A percentile compares a stretch with the other conserved stretches of the same genome.
Evolutionary conservation across 2,113 vertebrate species (phyloP).

Genomic region (Notothenia coriiceps): DNA sequence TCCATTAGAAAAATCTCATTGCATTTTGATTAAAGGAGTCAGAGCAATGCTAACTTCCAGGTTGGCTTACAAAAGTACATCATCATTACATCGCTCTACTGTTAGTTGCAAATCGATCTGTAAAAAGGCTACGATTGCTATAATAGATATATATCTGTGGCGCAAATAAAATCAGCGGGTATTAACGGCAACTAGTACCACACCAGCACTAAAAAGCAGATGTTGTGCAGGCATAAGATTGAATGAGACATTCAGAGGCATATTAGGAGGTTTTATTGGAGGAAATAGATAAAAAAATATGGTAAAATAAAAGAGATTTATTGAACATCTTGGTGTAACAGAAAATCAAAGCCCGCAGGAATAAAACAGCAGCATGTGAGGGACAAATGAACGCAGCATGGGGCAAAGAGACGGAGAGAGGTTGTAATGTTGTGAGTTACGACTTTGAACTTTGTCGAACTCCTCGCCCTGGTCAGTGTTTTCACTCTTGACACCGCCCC

Average conservation of each 20-base stretch:
- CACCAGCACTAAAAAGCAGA: neutral
- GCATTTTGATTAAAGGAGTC: too few species aligned
- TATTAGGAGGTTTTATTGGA: neutral
- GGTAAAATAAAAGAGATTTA: neutral
- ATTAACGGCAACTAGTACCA: neutral
- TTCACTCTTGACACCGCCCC: constrained; percentile 58
- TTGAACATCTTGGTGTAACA: neutral
- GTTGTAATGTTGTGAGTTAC: constrained; percentile 70
- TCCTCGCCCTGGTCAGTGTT: constrained; percentile 66
- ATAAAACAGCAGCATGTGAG: neutral
- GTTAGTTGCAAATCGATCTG: too few species aligned
- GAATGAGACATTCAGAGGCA: neutral
- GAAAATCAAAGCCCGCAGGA: neutral
- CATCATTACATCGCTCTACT: too few species aligned
- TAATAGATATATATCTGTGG: too few species aligned
- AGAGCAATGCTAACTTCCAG: too few species aligned
- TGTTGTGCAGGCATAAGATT: neutral
- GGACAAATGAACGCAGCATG: constrained; percentile 37
- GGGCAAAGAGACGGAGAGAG: neutral
- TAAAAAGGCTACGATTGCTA: too few species aligned
- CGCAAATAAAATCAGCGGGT: too few species aligned
- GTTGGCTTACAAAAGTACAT: neutral
- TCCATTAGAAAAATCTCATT: too few species aligned
- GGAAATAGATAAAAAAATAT: neutral
- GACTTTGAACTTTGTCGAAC: constrained; percentile 73